Evolutionary conservation across 2,113 vertebrate species (phyloP).

Genomic region (Glareola pratincola): DNA sequence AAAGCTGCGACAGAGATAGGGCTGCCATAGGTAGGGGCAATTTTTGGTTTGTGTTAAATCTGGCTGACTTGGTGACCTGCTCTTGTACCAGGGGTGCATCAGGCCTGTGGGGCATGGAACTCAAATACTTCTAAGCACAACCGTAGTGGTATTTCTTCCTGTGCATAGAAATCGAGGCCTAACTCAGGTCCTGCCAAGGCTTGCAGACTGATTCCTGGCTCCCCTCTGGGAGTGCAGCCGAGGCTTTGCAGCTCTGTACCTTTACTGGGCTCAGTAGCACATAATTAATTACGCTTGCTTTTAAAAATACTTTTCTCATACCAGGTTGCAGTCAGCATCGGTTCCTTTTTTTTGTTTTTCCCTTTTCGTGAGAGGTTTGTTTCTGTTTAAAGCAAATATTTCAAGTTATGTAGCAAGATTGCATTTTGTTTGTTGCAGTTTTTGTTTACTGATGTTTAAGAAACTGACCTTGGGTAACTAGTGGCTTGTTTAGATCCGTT

Average conservation of each 20-base stretch:
- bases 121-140: accelerated
- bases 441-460: background rate
- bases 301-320: background rate
- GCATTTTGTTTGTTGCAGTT: background rate
- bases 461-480: background rate
- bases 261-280: too few relatives aligned
- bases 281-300: accelerated
- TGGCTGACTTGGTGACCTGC: too few relatives aligned
- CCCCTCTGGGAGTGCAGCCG: accelerated
- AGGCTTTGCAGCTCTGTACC: background rate
- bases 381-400: background rate
- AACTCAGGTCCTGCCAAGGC: accelerated
- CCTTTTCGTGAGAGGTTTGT: too few relatives aligned
- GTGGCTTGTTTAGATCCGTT: background rate
- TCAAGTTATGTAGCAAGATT: accelerated
- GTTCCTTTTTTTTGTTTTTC: too few relatives aligned
- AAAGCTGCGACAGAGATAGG: accelerated
- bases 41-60: too few relatives aligned
- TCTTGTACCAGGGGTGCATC: accelerated
- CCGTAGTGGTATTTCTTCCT: accelerated
- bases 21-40: background rate
- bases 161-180: background rate
- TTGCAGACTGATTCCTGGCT: accelerated
- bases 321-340: background rate
- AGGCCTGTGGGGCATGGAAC: accelerated